Percentiles rank a stretch among this genome's conserved stretches.
Conservation (phyloP, 2,113 vertebrate species). For the Gracilinanus agilis region DNA sequence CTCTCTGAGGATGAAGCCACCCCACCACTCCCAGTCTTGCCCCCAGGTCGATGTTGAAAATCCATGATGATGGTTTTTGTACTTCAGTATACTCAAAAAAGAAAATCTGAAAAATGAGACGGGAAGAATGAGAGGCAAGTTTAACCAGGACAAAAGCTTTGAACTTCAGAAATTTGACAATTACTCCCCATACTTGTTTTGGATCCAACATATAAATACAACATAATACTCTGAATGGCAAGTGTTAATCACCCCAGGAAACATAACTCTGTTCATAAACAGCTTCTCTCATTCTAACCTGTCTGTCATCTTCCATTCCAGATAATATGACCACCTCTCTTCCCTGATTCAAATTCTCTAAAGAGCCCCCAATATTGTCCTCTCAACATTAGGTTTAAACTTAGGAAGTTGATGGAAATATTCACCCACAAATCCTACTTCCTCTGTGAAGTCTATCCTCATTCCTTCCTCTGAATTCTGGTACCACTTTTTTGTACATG, state of each 20-base stretch:
- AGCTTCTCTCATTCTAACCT: background rate
- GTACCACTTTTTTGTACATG: background rate
- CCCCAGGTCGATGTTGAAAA: slow-evolving; percentile 97
- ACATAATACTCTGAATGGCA: background rate
- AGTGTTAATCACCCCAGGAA: background rate
- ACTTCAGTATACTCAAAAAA: background rate
- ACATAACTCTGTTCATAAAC: background rate
- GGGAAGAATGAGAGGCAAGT: accelerated
- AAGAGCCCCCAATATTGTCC: background rate
- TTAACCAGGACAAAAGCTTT: background rate
- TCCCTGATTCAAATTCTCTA: background rate
- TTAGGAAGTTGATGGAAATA: background rate
- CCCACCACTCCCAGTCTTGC: slow-evolving; percentile 97
- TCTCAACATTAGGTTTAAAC: background rate
- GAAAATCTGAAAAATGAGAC: slow-evolving; percentile 1
- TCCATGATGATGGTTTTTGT: slow-evolving; percentile 87
- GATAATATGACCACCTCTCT: background rate
- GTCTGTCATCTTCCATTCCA: background rate
- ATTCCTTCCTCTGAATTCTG: background rate
- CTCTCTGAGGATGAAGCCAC: slow-evolving; percentile 97
- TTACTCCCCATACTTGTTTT: background rate
- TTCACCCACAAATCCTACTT: background rate
- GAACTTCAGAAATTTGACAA: background rate
- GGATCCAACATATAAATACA: background rate
- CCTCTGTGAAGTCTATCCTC: background rate